phyloP scores from a whole-genome alignment of 2,797 vertebrate genomes.

The Pangasius sanitwongsei region DNA sequence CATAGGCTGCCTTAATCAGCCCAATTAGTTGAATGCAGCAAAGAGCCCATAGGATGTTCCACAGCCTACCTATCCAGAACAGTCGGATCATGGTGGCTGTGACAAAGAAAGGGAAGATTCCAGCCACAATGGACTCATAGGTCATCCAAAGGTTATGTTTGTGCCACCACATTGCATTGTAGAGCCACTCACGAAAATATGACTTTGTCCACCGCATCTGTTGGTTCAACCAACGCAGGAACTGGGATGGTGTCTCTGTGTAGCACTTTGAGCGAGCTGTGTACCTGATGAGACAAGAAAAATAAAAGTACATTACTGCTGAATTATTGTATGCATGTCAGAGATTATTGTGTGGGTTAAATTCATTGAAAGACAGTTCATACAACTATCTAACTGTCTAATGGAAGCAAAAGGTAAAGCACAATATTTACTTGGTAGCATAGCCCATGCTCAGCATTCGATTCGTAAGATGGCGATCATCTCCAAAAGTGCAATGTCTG shows the following conservation, averaged over 20 bases:
- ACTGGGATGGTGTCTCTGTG: slow-evolving; percentile 85
- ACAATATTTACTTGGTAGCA: slow-evolving; percentile 84
- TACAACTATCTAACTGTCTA: neutral
- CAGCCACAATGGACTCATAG: slow-evolving; percentile 88
- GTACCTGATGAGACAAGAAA: slow-evolving; percentile 72
- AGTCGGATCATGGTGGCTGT: slow-evolving; percentile 84
- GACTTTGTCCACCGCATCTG: slow-evolving; percentile 92
- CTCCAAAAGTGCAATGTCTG: slow-evolving; percentile 87
- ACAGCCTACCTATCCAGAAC: slow-evolving; percentile 81
- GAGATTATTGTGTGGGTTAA: neutral
- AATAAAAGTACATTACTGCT: neutral
- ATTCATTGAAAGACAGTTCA: neutral
- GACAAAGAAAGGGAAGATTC: slow-evolving; percentile 89
- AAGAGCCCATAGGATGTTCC: slow-evolving; percentile 88
- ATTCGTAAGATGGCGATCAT: slow-evolving; percentile 90
- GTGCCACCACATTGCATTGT: slow-evolving; percentile 91
- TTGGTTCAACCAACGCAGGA: slow-evolving; percentile 89
- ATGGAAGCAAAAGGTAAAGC: neutral
- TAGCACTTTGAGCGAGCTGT: slow-evolving; percentile 85
- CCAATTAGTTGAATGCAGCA: slow-evolving; percentile 87
- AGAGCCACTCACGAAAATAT: slow-evolving; percentile 90
- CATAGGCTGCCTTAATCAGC: slow-evolving; percentile 81
- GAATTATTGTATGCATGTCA: neutral
- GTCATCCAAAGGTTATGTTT: slow-evolving; percentile 92
- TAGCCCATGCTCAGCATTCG: slow-evolving; percentile 91